Evolutionary conservation across 2,113 vertebrate genomes (phyloP), one percentile per base, ranked within the genome.

Genomic region (Gopherus flavomarginatus): DNA sequence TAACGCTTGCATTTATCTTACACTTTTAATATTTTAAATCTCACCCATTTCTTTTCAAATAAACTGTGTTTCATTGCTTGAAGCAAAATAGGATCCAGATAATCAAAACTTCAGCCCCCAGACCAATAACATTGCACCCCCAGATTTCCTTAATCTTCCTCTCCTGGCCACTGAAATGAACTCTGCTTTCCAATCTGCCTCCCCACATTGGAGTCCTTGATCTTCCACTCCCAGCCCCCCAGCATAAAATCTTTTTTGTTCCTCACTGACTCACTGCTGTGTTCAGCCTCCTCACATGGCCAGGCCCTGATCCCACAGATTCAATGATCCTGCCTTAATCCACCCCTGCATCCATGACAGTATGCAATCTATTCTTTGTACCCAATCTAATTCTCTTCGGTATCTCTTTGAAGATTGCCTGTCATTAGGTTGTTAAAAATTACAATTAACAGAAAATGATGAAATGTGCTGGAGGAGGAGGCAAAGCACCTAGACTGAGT

Each of bases 391-490:
- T 6, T 93, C 24, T 75, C 38, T 90, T 89, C 52, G 53, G 21
- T 81, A 86, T 6, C 26, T 83, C 89, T 93, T 95, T 92, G 79
- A 95, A 86, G 87, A 93, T 72, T 88, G 83, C 65, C 26, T 38
- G 57, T 57, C 38, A 91, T 79, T 92, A 38, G n/a, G 19, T 38
- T 38, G 65, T 72, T 38, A 86, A 81, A 92, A 95, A 22, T 62
- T 14, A 26, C 81, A 92, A 89, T 96, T 95, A 95, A 92, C 29
- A 95, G 59, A 91, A 72, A 90, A 95, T 85, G 26, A 95, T 94
- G 95, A 95, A 93, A 90, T 90, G 89, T 22, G 54, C 42, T 35
- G 84, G 86, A 87, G 52, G 78, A 89, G 95, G 69, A 97, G 88
- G 82, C 80, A 91, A 89, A 91, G 81, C 13, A 75, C 75, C 78